These are phyloP conservation scores for Plemyria rubiginata DNA, from an alignment of 2,888 invertebrate species.

Conservation along the genomic window DNA sequence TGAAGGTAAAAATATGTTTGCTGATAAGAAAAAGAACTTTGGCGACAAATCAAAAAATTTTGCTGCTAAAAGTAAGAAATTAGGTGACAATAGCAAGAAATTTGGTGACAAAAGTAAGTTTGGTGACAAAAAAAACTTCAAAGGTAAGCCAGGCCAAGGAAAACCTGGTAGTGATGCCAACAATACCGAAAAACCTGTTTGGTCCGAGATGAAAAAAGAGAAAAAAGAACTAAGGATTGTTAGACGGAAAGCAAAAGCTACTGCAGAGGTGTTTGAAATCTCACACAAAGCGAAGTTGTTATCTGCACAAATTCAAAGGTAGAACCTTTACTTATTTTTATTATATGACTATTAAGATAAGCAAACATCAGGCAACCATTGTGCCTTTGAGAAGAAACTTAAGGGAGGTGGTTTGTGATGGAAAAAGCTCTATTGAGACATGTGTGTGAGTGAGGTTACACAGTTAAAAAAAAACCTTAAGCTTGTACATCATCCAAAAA, in stretches of 20 bases:
- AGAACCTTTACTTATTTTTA: slow-evolving; percentile 13
- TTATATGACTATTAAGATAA: neutral
- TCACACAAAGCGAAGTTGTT: slow-evolving; percentile 76
- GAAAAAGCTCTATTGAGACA: too few relatives aligned
- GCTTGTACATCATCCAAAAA: neutral
- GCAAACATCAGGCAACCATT: too few relatives aligned
- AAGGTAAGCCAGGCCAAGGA: slow-evolving; percentile 36
- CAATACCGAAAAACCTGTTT: slow-evolving; percentile 83
- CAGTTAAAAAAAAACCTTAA: too few relatives aligned
- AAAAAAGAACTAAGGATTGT: slow-evolving; percentile 88
- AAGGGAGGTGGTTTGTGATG: too few relatives aligned
- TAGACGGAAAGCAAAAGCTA: slow-evolving; percentile 86
- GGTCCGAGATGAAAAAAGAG: slow-evolving; percentile 90
- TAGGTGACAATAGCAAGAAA: slow-evolving; percentile 33
- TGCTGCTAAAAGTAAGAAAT: slow-evolving; percentile 26
- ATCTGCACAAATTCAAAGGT: slow-evolving; percentile 78
- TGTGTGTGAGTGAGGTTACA: too few relatives aligned
- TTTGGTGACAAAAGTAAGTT: slow-evolving; percentile 29
- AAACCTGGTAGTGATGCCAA: slow-evolving; percentile 29
- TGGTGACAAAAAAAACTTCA: slow-evolving; percentile 37
- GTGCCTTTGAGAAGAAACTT: too few relatives aligned
- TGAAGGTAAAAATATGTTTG: slow-evolving; percentile 31
- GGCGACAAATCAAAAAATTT: slow-evolving; percentile 34
- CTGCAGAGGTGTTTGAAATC: slow-evolving; percentile 74
- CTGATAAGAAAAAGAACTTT: slow-evolving; percentile 19